These are phyloP conservation scores for Eucera pruinosa DNA, from an alignment of 2,888 invertebrate species.

Conservation along the genomic window DNA sequence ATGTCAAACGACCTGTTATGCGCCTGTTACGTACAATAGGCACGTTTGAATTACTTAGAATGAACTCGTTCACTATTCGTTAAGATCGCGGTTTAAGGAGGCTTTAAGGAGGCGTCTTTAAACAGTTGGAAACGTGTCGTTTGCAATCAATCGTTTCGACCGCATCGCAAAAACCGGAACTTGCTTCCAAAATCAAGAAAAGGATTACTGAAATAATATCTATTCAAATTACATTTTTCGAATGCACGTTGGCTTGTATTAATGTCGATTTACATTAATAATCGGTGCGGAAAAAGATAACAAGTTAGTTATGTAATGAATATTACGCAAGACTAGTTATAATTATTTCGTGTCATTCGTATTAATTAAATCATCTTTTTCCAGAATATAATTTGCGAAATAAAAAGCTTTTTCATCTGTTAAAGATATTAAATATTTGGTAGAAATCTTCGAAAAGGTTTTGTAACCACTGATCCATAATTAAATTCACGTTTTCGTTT, in stretches of 20 bases:
- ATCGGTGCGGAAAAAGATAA: background rate
- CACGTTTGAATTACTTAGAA: slow-evolving; percentile 77
- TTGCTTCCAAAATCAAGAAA: background rate
- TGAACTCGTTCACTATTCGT: slow-evolving; percentile 76
- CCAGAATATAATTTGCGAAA: too few relatives aligned
- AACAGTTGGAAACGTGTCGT: slow-evolving; percentile 35
- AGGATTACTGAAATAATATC: too few relatives aligned
- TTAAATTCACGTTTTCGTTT: background rate
- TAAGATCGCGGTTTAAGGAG: slow-evolving; percentile 59
- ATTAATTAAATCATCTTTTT: too few relatives aligned
- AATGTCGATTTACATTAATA: background rate
- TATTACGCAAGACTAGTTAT: too few relatives aligned
- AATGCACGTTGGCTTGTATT: background rate
- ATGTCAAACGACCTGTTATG: slow-evolving; percentile 78
- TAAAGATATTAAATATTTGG: too few relatives aligned
- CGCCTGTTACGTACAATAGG: slow-evolving; percentile 80
- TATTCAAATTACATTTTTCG: background rate
- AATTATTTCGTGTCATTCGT: background rate
- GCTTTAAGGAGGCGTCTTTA: slow-evolving; percentile 41
- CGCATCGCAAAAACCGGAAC: background rate
- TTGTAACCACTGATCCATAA: background rate
- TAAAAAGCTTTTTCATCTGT: too few relatives aligned
- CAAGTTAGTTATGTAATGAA: background rate
- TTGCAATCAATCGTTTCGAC: slow-evolving; percentile 25
- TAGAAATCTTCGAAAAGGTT: too few relatives aligned